These are phyloP conservation scores for Patiria miniata DNA, from an alignment of 35 echinoderm and acorn worm genomes.

Conservation along the genomic window DNA sequence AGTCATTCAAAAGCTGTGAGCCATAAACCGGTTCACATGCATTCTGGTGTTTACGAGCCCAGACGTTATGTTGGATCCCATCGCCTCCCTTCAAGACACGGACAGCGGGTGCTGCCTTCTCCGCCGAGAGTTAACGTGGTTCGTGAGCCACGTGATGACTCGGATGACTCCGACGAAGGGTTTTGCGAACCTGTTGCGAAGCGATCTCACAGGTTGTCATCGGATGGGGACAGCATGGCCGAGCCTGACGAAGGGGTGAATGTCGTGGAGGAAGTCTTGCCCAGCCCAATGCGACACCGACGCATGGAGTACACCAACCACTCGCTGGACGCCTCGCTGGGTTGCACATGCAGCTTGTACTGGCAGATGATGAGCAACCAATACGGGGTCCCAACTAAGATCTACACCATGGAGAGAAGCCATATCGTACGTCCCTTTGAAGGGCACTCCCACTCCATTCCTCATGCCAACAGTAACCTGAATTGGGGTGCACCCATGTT, in stretches of 20 bases:
- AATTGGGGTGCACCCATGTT: not conserved
- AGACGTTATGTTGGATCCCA: too few species aligned
- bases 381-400: not conserved
- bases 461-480: not conserved
- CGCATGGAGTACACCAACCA: not conserved
- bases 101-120: not conserved
- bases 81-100: too few species aligned
- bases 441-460: not conserved
- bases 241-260: not conserved
- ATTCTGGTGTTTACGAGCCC: too few species aligned
- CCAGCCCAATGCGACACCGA: too few species aligned
- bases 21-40: too few species aligned
- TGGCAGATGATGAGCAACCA: constrained; percentile 23
- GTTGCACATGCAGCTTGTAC: constrained; percentile 7
- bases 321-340: not conserved
- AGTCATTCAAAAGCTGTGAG: too few species aligned
- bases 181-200: constrained; percentile 9
- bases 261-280: not conserved
- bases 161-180: not conserved
- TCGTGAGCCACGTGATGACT: not conserved
- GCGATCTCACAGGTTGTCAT: not conserved
- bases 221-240: not conserved
- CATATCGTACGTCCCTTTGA: not conserved
- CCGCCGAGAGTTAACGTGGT: not conserved
- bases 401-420: not conserved